Evolutionary conservation across 2,113 vertebrate species (phyloP), one percentile per base, ranked within the genome.

Genomic region (Neomonachus schauinslandi): DNA sequence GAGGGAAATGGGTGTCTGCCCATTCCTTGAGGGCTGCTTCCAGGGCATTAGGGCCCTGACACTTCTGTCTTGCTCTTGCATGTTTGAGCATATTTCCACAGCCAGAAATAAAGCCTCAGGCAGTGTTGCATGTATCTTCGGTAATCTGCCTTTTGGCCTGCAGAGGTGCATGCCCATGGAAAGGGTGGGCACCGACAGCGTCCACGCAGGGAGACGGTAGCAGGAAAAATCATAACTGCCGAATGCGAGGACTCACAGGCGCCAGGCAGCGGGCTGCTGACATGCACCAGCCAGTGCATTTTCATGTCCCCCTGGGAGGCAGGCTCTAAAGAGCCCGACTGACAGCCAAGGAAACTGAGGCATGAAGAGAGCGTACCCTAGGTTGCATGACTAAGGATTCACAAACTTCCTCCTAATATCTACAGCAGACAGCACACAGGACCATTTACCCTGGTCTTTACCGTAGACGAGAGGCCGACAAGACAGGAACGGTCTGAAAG

Each of bases 161-260:
- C 0, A 9, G 71, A 61, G 51, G 15, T 16, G 61, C 57, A 7
- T 0, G 6, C 4, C 31, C 2, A 2, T 28, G 59, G 89, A 24
- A 39, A 1, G 53, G 81, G 7, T 0, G 1, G 42, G 36, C 28
- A 1, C 36, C 1, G 7, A 24, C 21, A 3, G 59, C 4, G 6
- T 4, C 67, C 1, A 36, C 1, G 2, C 53, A 26, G 79, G 59
- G 2, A 3, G 63, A 31, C 12, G 2, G 2, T 1, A 16, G 9
- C 19, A 12, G 11, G 55, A 21, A 21, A 0, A 12, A 5, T n/a
- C 13, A 10, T 1, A 5, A 9, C 4, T 7, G 18, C 14, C 6
- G 0, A 7, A 21, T 1, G 26, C 0, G 22, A 57, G 39, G n/a
- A 39, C 24, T 51, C 65, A 1, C 0, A 26, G 67, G 76, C 19